phyloP scores from a whole-genome alignment of 2,113 vertebrate species.

The Rattus rattus region DNA sequence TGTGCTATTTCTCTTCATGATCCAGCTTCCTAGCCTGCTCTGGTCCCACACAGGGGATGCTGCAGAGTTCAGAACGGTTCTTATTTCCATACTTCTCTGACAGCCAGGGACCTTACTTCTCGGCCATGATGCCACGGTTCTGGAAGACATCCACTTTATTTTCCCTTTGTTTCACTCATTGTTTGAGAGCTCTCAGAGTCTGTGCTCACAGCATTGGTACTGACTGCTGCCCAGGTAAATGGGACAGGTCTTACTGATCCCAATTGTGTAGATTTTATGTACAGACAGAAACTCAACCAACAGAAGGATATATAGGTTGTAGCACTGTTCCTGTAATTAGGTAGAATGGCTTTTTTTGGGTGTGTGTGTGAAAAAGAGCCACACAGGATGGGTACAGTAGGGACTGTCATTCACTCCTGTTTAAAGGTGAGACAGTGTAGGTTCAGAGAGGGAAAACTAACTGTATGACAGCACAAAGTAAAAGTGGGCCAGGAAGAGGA shows the following conservation, averaged over 20 bases:
- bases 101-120: rapidly evolving
- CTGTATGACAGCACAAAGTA: background rate
- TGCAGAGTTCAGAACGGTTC: background rate
- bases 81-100: background rate
- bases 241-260: background rate
- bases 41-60: too few relatives aligned
- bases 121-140: background rate
- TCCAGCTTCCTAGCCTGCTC: background rate
- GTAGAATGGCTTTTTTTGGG: background rate
- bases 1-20: background rate
- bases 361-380: background rate
- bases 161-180: background rate
- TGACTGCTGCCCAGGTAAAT: background rate
- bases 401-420: background rate
- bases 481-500: background rate
- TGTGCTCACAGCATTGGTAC: background rate
- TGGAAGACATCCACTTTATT: background rate
- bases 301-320: background rate
- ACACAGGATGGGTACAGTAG: background rate
- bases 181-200: background rate
- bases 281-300: background rate
- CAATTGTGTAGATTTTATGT: background rate
- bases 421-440: background rate
- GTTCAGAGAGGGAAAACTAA: background rate
- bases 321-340: background rate